phyloP scores from a whole-genome alignment of 2,888 invertebrate species.

The Ganaspis brasiliensis region DNA sequence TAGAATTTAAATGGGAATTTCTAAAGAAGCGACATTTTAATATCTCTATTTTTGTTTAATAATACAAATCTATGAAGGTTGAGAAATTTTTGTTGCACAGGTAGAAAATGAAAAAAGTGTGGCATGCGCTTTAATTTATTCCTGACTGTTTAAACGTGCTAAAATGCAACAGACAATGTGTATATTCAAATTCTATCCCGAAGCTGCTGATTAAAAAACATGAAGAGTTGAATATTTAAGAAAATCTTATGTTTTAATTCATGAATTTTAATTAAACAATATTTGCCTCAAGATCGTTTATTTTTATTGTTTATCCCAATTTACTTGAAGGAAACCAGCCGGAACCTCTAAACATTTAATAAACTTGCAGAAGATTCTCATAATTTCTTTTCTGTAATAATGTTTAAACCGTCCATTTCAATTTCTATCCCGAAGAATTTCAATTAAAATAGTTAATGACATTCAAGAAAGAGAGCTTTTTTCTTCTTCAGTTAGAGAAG shows the following conservation, averaged over 20 bases:
- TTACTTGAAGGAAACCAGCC: too few species aligned
- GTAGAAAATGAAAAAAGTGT: not conserved
- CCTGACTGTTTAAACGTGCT: not conserved
- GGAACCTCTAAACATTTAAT: not conserved
- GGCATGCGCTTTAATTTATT: not conserved
- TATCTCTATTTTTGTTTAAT: too few species aligned
- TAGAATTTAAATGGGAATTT: too few species aligned
- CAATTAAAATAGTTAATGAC: slow-evolving; percentile 11
- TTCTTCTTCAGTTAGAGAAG: not conserved
- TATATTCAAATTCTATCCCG: slow-evolving; percentile 6
- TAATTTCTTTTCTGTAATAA: not conserved
- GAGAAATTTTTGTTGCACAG: not conserved
- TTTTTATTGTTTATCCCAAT: not conserved
- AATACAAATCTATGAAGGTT: too few species aligned
- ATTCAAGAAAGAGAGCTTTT: not conserved
- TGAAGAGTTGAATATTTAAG: not conserved
- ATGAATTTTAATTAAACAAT: slow-evolving; percentile 2
- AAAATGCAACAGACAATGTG: not conserved
- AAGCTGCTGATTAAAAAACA: slow-evolving; percentile 11
- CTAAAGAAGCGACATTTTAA: too few species aligned
- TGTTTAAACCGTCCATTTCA: not conserved
- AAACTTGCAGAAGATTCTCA: not conserved
- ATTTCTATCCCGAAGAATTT: slow-evolving; percentile 5
- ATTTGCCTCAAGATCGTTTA: not conserved
- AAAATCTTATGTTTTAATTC: slow-evolving; percentile 14